These are phyloP conservation scores for Peromyscus leucopus DNA, from an alignment of 2,113 vertebrate species.

Conservation along the genomic window DNA sequence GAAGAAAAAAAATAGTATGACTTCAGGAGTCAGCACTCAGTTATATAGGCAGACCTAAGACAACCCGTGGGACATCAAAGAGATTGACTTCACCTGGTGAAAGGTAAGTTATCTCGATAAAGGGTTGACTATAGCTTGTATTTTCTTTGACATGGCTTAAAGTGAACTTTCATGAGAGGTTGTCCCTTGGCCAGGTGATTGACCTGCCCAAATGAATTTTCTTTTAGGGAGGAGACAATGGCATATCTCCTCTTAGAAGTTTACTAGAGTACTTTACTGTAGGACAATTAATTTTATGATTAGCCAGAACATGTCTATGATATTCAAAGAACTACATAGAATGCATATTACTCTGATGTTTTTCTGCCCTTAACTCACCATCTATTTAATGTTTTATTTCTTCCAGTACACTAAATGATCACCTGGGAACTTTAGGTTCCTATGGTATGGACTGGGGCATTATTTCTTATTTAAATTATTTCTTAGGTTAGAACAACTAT, in stretches of 20 bases:
- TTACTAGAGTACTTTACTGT: not conserved
- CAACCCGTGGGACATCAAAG: not conserved
- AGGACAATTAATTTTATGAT: not conserved
- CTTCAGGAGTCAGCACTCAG: not conserved
- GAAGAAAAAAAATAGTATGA: not conserved
- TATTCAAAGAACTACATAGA: not conserved
- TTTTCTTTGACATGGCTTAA: not conserved
- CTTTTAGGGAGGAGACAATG: not conserved
- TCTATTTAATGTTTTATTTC: not conserved
- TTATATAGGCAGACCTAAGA: not conserved
- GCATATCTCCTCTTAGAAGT: not conserved
- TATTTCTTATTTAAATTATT: not conserved
- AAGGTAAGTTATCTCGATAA: not conserved
- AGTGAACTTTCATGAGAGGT: no score
- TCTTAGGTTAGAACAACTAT: not conserved
- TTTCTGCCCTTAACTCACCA: not conserved
- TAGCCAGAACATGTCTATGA: not conserved
- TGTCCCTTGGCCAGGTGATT: not conserved
- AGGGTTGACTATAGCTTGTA: no score
- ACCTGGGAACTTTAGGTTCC: not conserved
- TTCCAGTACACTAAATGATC: not conserved
- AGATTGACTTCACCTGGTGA: not conserved
- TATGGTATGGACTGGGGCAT: rapidly evolving
- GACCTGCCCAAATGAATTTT: not conserved
- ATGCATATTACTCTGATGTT: not conserved